Conservation (phyloP, 2,888 invertebrate genomes). For the Dryocosmus kuriphilus region DNA sequence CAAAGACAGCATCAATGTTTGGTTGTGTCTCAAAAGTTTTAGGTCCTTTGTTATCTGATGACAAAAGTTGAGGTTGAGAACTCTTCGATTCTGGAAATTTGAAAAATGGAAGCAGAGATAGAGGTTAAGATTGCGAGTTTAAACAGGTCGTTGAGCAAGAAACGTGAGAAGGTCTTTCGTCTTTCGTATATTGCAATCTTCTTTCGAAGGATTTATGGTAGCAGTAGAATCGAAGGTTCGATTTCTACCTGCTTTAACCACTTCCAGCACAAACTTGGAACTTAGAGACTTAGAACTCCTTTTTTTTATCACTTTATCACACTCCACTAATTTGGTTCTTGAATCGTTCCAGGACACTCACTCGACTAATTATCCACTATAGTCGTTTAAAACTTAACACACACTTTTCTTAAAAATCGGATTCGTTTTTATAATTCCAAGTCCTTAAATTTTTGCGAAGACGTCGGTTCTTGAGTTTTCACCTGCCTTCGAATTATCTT, state of each 20-base stretch:
- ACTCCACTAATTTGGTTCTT: not conserved
- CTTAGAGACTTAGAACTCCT: not conserved
- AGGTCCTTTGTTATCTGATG: not conserved
- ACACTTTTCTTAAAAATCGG: conserved; percentile 1
- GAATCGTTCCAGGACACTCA: conserved; percentile 37
- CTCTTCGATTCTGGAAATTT: not conserved
- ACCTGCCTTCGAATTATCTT: conserved; percentile 17
- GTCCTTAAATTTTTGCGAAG: not conserved
- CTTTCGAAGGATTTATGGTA: not conserved
- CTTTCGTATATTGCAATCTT: not conserved
- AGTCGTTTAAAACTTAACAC: conserved; percentile 3
- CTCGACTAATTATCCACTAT: conserved; percentile 23
- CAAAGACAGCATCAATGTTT: conserved; percentile 7
- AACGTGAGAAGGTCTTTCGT: not conserved
- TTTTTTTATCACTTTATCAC: not conserved
- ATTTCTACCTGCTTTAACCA: not conserved
- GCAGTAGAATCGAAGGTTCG: not conserved
- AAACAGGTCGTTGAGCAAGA: not conserved
- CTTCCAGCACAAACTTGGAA: not conserved
- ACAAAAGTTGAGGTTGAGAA: not conserved
- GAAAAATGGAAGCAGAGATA: not conserved
- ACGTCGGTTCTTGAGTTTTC: not conserved
- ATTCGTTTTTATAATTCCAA: not conserved
- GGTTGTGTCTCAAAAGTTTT: not conserved
- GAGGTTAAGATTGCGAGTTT: not conserved